Conservation (phyloP, 2,888 invertebrate species). For the Tortrix viridana region DNA sequence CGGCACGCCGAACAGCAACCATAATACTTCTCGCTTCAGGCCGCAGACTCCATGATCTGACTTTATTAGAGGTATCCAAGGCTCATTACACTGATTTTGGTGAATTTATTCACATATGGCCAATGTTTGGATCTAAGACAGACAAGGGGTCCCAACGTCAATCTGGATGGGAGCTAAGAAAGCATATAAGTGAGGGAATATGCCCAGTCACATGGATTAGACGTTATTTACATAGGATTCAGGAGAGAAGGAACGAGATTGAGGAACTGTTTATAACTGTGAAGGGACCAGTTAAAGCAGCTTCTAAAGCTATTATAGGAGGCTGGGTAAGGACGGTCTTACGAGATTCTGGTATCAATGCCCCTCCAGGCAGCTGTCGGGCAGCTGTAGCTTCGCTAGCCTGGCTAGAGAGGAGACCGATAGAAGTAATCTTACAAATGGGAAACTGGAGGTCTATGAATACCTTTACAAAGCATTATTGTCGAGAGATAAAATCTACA, state of each 20-base stretch:
- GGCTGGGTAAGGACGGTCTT: conserved; percentile 8
- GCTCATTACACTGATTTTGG: background rate
- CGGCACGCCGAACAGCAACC: background rate
- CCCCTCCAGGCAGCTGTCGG: conserved; percentile 11
- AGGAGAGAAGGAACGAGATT: conserved; percentile 1
- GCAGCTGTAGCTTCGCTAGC: conserved; percentile 8
- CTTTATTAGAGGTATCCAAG: background rate
- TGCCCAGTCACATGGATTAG: conserved; percentile 6
- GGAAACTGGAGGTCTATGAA: conserved; percentile 7
- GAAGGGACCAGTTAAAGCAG: background rate
- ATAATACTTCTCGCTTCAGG: conserved; percentile 7
- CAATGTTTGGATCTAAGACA: conserved; percentile 8
- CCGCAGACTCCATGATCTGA: conserved; percentile 8
- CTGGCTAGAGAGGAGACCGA: conserved; percentile 7
- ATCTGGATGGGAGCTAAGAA: conserved; percentile 5
- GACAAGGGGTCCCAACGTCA: background rate
- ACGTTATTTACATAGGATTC: background rate
- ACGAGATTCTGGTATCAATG: background rate
- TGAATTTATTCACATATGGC: background rate
- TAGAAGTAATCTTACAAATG: conserved; percentile 4
- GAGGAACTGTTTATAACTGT: conserved; percentile 2
- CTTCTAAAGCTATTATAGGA: background rate
- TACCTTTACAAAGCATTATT: conserved; percentile 13
- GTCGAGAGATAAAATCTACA: conserved; percentile 3
- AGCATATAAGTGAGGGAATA: conserved; percentile 5